Conservation (phyloP, 1,140 invertebrate species). For the Phymastichus coffea region DNA sequence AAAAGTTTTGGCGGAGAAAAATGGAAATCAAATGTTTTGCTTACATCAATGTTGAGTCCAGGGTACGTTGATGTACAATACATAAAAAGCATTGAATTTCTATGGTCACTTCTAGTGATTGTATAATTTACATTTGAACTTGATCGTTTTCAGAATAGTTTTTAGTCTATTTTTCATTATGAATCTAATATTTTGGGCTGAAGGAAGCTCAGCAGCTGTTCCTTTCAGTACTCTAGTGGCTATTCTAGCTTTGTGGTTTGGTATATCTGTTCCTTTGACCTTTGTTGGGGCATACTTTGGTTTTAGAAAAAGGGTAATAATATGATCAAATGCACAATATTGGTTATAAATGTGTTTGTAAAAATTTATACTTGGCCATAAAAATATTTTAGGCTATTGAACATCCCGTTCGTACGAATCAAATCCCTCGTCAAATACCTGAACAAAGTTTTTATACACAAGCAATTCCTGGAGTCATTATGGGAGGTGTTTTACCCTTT, state of each 20-base stretch:
- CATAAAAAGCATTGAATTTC: too few relatives aligned
- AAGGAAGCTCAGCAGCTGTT: constrained; percentile 92
- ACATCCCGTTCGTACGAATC: constrained; percentile 96
- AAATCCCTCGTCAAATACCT: constrained; percentile 97
- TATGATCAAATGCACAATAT: constrained; percentile 29
- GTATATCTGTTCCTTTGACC: constrained; percentile 96
- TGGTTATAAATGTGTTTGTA: neutral
- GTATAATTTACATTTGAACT: constrained; percentile 20
- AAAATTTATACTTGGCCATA: neutral
- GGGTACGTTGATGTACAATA: constrained; percentile 66
- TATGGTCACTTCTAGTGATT: constrained; percentile 7
- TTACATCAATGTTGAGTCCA: constrained; percentile 94
- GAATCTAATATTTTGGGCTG: constrained; percentile 94
- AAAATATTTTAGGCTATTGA: constrained; percentile 74
- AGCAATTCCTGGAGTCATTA: constrained; percentile 87
- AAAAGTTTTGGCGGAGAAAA: constrained; percentile 97
- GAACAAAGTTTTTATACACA: constrained; percentile 97
- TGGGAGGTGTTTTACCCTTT: constrained; percentile 98
- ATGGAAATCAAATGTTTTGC: constrained; percentile 97
- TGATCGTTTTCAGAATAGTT: constrained; percentile 72
- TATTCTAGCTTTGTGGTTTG: constrained; percentile 94
- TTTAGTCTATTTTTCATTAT: constrained; percentile 95
- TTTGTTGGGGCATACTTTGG: constrained; percentile 98
- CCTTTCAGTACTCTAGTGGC: constrained; percentile 97
- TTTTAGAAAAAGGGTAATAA: constrained; percentile 92